Base-by-base conservation (phyloP, 2,888 invertebrate species). In the Oxytorus armatus region DNA sequence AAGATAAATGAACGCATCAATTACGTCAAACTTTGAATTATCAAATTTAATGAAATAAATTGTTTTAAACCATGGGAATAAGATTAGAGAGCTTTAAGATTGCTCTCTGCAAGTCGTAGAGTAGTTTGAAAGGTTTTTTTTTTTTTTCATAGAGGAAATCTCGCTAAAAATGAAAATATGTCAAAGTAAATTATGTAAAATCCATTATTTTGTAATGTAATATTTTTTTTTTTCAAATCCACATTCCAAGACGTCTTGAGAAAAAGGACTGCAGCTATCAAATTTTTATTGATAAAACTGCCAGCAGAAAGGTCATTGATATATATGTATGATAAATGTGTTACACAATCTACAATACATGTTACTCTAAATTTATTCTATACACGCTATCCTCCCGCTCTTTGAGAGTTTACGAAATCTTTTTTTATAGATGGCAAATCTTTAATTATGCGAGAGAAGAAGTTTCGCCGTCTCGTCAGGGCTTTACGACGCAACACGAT, bases 261-360 rank as follows among this genome's bases (percentile, higher is more conserved):
- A 11, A 25, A 10, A 23, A 51, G n/a, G 51, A 8, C 3, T 25
- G 10, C 0, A 0, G 44, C 29, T 10, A 70, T 47, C 29, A 70
- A 14, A 33, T 47, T 61, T n/a, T 51, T 29, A 79, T 70, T 66
- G 75, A 75, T 51, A 57, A 70, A 75, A 63, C 25, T 65, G 55
- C 42, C 39, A n/a, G n/a, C 36, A 21, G 39, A 47, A 59, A 74
- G 61, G 55, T 74, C 57, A 16, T 36, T 36, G 21, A 59, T 53
- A 51, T 63, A 39, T 47, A 66, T 53, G 42, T 21, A 14, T 39
- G 44, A 59, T 21, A 65, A 70, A 61, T 14, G n/a, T 44, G 61
- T 75, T 70, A 61, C 66, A 39, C 61, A 76, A 79, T 36, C 16
- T 8, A 10, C 1, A 14, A 59, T 68, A 39, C 39, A 11, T 51